phyloP scores from a whole-genome alignment of 2,888 invertebrate species.

The Calliopum simillimum region DNA sequence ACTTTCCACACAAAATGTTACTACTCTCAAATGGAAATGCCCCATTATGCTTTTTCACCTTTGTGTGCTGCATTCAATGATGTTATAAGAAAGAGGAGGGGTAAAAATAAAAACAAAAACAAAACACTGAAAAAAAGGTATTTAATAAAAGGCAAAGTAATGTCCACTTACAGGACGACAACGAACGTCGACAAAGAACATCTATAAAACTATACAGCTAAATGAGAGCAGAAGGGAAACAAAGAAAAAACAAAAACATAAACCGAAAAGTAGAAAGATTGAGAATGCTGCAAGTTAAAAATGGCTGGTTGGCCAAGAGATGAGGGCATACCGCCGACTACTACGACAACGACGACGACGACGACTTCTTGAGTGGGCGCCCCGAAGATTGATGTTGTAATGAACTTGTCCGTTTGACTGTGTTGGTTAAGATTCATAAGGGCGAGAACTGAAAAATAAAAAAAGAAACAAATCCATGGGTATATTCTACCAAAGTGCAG shows the following conservation, averaged over 20 bases:
- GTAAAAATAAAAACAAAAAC: background rate
- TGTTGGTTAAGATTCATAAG: too few relatives aligned
- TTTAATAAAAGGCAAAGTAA: conserved; percentile 30
- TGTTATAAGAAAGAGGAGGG: background rate
- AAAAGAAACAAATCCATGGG: too few relatives aligned
- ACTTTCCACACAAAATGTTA: too few relatives aligned
- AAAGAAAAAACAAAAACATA: background rate
- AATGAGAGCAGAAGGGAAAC: background rate
- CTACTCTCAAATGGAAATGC: too few relatives aligned
- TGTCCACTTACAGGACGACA: conserved; percentile 22
- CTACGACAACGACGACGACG: background rate
- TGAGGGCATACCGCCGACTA: background rate
- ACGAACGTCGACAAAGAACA: too few relatives aligned
- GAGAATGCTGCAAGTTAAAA: too few relatives aligned
- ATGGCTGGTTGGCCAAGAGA: too few relatives aligned
- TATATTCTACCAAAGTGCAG: background rate
- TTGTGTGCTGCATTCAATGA: too few relatives aligned
- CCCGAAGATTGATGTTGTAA: conserved; percentile 42
- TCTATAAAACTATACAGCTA: too few relatives aligned
- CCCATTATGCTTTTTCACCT: too few relatives aligned
- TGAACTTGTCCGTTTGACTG: conserved; percentile 34
- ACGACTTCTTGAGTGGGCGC: conserved; percentile 21
- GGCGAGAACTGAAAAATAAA: background rate
- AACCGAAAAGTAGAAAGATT: too few relatives aligned
- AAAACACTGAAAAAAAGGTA: background rate